Conservation (phyloP, 2,113 vertebrate species). For the Hemichromis elongatus region DNA sequence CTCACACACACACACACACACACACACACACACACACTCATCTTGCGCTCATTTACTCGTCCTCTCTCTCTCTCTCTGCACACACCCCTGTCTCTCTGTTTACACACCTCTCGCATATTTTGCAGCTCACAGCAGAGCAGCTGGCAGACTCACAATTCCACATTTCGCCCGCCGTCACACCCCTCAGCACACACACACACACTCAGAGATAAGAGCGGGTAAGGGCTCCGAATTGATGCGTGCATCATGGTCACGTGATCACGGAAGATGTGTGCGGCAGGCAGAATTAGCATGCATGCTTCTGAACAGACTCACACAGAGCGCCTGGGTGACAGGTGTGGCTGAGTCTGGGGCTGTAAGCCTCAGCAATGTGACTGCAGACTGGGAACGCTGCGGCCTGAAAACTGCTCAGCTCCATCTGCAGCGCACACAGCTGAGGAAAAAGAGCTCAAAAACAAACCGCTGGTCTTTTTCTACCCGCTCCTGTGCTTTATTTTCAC, state of each 20-base stretch:
- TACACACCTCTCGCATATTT: background rate
- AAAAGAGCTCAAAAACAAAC: background rate
- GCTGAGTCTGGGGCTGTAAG: background rate
- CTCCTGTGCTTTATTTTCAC: background rate
- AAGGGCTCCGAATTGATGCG: background rate
- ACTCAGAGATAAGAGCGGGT: background rate
- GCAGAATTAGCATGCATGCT: background rate
- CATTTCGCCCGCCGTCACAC: background rate
- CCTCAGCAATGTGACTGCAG: background rate
- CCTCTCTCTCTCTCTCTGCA: background rate
- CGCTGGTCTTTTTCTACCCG: background rate
- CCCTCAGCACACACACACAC: background rate
- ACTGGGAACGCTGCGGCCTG: background rate
- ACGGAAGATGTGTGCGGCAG: background rate
- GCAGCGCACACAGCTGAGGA: background rate
- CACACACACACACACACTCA: background rate
- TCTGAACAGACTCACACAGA: background rate
- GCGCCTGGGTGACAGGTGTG: constrained; percentile 22
- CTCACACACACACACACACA: too few relatives aligned
- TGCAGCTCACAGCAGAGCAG: background rate
- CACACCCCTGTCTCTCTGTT: background rate
- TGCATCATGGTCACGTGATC: background rate
- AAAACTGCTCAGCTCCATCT: background rate
- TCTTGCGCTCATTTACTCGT: background rate
- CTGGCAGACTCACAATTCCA: background rate